Evolutionary conservation across 2,888 invertebrate species (phyloP).

Genomic region (Chironomus riparius): DNA sequence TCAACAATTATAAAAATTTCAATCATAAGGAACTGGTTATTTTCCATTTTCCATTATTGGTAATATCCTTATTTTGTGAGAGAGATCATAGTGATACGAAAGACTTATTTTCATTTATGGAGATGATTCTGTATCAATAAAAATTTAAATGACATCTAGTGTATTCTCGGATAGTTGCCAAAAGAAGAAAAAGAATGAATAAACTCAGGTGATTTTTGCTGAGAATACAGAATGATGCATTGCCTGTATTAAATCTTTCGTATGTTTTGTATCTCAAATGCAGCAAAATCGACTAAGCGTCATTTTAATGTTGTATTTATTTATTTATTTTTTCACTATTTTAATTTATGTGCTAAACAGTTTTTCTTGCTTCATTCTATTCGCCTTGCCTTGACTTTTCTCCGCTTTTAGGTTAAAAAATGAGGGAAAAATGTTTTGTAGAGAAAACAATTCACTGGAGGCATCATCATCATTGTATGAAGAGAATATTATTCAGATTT

Average conservation of each 20-base stretch:
- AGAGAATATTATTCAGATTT: constrained; percentile 20
- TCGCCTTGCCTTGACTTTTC: neutral
- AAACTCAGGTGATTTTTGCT: constrained; percentile 1
- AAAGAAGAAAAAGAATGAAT: neutral
- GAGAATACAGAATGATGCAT: constrained; percentile 9
- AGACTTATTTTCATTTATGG: neutral
- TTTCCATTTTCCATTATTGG: too few species aligned
- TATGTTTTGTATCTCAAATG: neutral
- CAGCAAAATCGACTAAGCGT: neutral
- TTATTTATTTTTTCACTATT: neutral
- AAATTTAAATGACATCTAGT: neutral
- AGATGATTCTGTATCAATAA: neutral
- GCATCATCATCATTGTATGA: constrained; percentile 11
- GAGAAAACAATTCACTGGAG: constrained; percentile 14
- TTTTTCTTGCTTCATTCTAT: neutral
- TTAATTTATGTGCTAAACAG: constrained; percentile 21
- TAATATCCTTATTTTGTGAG: too few species aligned
- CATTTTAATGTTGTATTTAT: constrained; percentile 17
- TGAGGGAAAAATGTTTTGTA: too few species aligned
- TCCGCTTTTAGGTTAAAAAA: too few species aligned
- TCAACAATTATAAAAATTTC: too few species aligned
- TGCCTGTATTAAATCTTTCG: neutral
- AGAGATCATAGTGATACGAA: too few species aligned
- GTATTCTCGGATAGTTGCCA: neutral
- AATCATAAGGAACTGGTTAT: too few species aligned